A percentile compares a stretch with the other conserved stretches of the same genome.
These are phyloP conservation scores for Tenthredo notha DNA, from an alignment of 2,888 invertebrate species.

Conservation along the genomic window DNA sequence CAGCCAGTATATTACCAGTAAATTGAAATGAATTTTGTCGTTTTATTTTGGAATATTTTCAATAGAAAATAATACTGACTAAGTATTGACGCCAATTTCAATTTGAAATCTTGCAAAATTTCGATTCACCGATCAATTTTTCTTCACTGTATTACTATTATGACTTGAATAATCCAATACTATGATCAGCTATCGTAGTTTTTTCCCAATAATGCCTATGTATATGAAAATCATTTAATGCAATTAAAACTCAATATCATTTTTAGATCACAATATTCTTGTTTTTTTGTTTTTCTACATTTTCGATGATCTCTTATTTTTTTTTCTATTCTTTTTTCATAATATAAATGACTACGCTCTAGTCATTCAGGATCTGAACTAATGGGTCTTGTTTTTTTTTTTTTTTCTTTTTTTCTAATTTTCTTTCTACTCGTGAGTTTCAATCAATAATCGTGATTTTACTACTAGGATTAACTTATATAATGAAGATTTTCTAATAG, in stretches of 20 bases:
- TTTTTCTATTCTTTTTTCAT: neutral
- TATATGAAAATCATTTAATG: neutral
- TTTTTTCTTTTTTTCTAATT: neutral
- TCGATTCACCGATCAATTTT: neutral
- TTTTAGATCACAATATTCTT: neutral
- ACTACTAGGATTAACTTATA: neutral
- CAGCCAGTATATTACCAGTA: neutral
- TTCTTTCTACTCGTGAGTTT: neutral
- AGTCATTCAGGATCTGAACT: neutral
- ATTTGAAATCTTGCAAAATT: neutral
- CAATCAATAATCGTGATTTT: neutral
- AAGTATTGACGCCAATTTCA: neutral
- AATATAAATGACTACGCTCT: neutral
- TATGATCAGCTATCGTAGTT: neutral
- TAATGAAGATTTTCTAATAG: neutral
- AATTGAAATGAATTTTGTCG: neutral
- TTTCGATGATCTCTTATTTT: neutral
- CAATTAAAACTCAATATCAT: slow-evolving; percentile 1
- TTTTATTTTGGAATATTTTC: neutral
- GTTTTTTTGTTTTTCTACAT: neutral
- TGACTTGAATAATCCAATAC: neutral
- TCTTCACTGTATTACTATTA: neutral
- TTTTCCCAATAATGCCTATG: neutral
- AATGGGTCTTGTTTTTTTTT: neutral
- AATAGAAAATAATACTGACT: neutral